A percentile compares a stretch with the other conserved stretches of the same genome.
Conservation (phyloP, 2,888 invertebrate genomes). For the Ashinkailepas kermadecensis region DNA sequence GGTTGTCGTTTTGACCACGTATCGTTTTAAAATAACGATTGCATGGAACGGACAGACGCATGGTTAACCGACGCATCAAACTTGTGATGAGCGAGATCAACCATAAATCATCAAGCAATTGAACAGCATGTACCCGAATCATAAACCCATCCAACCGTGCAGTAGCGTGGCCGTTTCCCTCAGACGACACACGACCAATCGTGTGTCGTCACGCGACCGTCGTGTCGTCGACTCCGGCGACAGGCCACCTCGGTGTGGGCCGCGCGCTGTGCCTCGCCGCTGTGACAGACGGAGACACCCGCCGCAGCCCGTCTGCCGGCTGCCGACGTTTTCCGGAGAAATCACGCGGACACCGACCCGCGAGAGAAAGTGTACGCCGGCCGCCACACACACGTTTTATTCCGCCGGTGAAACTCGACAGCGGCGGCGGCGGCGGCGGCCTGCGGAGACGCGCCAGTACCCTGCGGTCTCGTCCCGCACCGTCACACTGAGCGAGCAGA, state of each 20-base stretch:
- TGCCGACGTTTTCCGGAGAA: conserved; percentile 3
- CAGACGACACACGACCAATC: no score
- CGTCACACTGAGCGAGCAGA: not conserved
- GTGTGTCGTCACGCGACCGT: no score
- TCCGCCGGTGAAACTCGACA: not conserved
- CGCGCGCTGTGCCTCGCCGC: not conserved
- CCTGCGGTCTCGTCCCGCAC: not conserved
- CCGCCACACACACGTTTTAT: not conserved
- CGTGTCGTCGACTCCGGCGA: not conserved
- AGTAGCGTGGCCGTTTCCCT: no score
- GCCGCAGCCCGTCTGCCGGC: not conserved
- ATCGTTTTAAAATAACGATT: no score
- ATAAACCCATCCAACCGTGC: no score
- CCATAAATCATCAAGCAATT: no score
- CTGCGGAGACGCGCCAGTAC: not conserved
- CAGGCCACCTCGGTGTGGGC: not conserved
- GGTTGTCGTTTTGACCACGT: no score
- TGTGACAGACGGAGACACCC: not conserved
- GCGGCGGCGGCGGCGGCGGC: not conserved
- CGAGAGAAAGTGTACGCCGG: not conserved
- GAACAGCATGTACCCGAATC: no score
- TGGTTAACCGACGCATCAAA: no score
- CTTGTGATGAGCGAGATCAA: no score
- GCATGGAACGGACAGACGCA: no score
- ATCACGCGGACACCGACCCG: not conserved